Conservation (phyloP, 2,888 invertebrate species). For the Harmothoe impar region DNA sequence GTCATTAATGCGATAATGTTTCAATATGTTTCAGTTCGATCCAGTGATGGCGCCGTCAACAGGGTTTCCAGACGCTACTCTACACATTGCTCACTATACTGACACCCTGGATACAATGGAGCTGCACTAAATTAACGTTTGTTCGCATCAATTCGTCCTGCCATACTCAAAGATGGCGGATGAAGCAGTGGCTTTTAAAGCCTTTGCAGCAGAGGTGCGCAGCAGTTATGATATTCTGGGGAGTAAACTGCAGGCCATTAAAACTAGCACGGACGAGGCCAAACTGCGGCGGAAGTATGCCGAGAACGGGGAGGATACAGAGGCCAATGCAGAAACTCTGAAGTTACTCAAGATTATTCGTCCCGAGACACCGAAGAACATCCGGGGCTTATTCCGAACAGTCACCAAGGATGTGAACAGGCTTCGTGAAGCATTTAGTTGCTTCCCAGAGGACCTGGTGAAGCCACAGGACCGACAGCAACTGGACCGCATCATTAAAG, state of each 20-base stretch:
- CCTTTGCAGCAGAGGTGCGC: slow-evolving; percentile 34
- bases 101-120: too few relatives aligned
- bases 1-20: too few relatives aligned
- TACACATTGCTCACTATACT: too few relatives aligned
- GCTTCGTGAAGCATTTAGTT: slow-evolving; percentile 4
- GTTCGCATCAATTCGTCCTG: too few relatives aligned
- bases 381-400: not conserved
- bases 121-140: too few relatives aligned
- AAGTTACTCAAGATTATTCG: not conserved
- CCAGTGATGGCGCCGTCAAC: too few relatives aligned
- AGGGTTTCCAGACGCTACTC: too few relatives aligned
- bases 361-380: slow-evolving; percentile 36
- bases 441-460: not conserved
- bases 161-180: not conserved
- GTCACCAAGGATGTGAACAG: slow-evolving; percentile 30
- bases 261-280: slow-evolving; percentile 40
- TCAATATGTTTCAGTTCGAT: too few relatives aligned
- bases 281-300: not conserved
- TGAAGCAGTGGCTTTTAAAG: not conserved
- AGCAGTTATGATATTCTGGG: not conserved
- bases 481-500: slow-evolving; percentile 12
- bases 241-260: slow-evolving; percentile 21
- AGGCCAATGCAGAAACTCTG: not conserved
- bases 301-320: not conserved
- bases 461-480: not conserved